These are phyloP conservation scores for Olivierus martensii DNA, from an alignment of 1,140 invertebrate species.

Conservation along the genomic window DNA sequence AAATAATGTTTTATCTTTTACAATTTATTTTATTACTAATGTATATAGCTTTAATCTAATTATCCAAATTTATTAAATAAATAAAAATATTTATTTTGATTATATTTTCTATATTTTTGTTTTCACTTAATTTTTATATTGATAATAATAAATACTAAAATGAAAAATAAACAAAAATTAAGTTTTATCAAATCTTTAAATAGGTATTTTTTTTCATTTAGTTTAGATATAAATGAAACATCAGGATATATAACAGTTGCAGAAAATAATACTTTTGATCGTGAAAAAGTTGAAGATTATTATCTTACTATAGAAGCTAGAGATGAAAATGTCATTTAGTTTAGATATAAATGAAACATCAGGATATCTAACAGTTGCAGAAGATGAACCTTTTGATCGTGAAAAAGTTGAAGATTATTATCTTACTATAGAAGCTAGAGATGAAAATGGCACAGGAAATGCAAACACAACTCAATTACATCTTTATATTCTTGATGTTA, in stretches of 20 bases:
- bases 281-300: constrained; percentile 68
- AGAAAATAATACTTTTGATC: constrained; percentile 49
- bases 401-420: constrained; percentile 72
- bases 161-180: too few relatives aligned
- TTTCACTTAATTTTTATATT: too few relatives aligned
- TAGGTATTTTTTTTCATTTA: too few relatives aligned
- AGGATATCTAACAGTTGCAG: constrained; percentile 64
- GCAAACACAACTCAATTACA: constrained; percentile 70
- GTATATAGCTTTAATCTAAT: too few relatives aligned
- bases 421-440: constrained; percentile 78
- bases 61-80: too few relatives aligned
- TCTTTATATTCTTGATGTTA: constrained; percentile 70
- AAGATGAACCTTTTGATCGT: constrained; percentile 52
- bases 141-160: too few relatives aligned
- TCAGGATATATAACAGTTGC: constrained; percentile 70
- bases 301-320: constrained; percentile 81
- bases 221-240: constrained; percentile 59
- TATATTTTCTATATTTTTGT: too few relatives aligned
- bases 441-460: constrained; percentile 70
- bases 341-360: constrained; percentile 61
- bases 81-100: too few relatives aligned
- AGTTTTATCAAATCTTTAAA: too few relatives aligned
- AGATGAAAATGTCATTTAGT: constrained; percentile 55
- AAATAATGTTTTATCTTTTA: too few relatives aligned
- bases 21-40: too few relatives aligned